Evolutionary conservation across 2,113 vertebrate genomes (phyloP).

Genomic region (Urocitellus parryii): DNA sequence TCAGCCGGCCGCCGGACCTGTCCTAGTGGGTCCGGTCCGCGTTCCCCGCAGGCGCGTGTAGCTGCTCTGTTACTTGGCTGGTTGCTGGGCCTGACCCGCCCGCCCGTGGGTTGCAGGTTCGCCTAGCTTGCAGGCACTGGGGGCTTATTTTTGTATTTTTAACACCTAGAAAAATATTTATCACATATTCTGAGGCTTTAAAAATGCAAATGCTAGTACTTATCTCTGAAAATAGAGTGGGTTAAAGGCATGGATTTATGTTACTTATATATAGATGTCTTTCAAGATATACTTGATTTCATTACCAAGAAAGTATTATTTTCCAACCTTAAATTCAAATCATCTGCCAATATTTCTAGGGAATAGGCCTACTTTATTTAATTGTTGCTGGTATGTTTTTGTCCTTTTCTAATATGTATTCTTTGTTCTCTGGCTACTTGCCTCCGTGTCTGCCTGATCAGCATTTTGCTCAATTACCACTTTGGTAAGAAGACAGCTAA

Average conservation of each 20-base stretch:
- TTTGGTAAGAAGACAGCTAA: constrained; percentile 14
- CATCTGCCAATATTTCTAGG: neutral
- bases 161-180: neutral
- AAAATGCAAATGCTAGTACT: constrained; percentile 4
- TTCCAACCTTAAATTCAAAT: neutral
- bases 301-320: constrained; percentile 24
- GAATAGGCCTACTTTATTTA: neutral
- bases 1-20: too few relatives aligned
- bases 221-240: constrained; percentile 16
- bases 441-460: constrained; percentile 42
- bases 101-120: too few relatives aligned
- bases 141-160: constrained; percentile 31
- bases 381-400: constrained; percentile 22
- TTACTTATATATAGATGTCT: neutral
- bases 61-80: too few relatives aligned
- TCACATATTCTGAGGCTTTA: neutral
- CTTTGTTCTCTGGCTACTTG: constrained; percentile 39
- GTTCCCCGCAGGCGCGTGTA: too few relatives aligned
- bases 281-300: neutral
- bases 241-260: neutral
- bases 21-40: too few relatives aligned
- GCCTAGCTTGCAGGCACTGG: too few relatives aligned
- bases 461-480: constrained; percentile 42
- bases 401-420: neutral
- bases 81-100: too few relatives aligned